phyloP scores from a whole-genome alignment of 1,140 invertebrate species.

The Bombus sibiricus region DNA sequence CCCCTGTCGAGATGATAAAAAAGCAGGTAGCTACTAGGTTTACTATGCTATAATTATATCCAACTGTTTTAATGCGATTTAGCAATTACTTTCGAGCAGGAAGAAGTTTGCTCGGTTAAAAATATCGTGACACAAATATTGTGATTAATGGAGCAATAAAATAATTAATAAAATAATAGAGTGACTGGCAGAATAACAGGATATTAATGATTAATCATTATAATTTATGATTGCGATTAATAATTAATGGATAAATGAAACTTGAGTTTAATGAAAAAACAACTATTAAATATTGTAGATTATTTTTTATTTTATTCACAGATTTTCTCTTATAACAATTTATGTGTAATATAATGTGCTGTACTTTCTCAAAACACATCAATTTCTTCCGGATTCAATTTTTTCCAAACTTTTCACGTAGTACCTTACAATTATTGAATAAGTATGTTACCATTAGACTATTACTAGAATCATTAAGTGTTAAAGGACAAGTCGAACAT shows the following conservation, averaged over 20 bases:
- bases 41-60: slow-evolving; percentile 29
- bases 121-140: neutral
- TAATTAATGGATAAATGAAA: too few relatives aligned
- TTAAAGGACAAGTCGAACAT: neutral
- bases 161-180: neutral
- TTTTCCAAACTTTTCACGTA: neutral
- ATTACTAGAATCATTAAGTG: too few relatives aligned
- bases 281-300: neutral
- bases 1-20: slow-evolving; percentile 41
- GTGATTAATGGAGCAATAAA: neutral
- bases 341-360: neutral
- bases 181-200: too few relatives aligned
- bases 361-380: neutral
- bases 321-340: neutral
- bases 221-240: too few relatives aligned
- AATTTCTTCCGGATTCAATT: too few relatives aligned
- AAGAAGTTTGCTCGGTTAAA: neutral
- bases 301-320: neutral
- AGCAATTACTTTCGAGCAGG: neutral
- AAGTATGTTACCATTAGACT: neutral
- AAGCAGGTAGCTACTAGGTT: slow-evolving; percentile 50
- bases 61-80: slow-evolving; percentile 12
- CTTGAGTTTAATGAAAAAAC: neutral
- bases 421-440: neutral
- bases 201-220: too few relatives aligned